Base-by-base conservation (phyloP, 2,888 invertebrate species). In the Drosophila meridiana region DNA sequence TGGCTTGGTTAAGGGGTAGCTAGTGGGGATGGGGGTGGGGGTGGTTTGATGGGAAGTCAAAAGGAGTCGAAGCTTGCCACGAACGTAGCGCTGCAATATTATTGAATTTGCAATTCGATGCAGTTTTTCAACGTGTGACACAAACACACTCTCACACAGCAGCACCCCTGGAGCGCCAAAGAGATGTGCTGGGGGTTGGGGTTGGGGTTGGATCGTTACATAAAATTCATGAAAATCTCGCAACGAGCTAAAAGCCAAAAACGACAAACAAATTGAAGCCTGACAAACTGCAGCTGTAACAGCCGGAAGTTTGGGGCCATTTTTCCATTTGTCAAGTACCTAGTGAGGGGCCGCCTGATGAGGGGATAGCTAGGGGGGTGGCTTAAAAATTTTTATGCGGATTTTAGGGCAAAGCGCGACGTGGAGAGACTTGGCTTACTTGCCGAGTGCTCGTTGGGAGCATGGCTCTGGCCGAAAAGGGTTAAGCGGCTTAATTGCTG, bases 401-500 rank as follows among this genome's bases (percentile, higher is more conserved):
- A 36, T 56, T 56, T 69, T 68, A 42, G 67, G 57, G 36, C 8
- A 20, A 43, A 43, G 32, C 30, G 42, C 20, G 9, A 28, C 6
- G 40, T 5, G 8, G 42, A 9, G 14, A 13, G 34, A 30, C 56
- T 40, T 26, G 38, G 67, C 36, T 66, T 52, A 38, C 38, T 53
- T 26, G 47, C 14, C 30, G 50, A 55, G 63, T 69, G 69, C 42
- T 57, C 52, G 53, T 13, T 68, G 42, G 30, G 42, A 48, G 56
- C 69, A 20, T 30, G 56, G 26, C 43, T 42, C 50, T 47, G 55
- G 32, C 50, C 57, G 58, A 57, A 40, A 50, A 38, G 69, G 80
- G 70, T 74, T 88, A 86, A 88, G 84, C 83, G 84, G 87, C 87
- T 84, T 87, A 84, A 89, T 89, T 89, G 89, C 78, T 81, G 76